phyloP scores from a whole-genome alignment of 2,113 vertebrate genomes.

The Trachemys scripta region DNA sequence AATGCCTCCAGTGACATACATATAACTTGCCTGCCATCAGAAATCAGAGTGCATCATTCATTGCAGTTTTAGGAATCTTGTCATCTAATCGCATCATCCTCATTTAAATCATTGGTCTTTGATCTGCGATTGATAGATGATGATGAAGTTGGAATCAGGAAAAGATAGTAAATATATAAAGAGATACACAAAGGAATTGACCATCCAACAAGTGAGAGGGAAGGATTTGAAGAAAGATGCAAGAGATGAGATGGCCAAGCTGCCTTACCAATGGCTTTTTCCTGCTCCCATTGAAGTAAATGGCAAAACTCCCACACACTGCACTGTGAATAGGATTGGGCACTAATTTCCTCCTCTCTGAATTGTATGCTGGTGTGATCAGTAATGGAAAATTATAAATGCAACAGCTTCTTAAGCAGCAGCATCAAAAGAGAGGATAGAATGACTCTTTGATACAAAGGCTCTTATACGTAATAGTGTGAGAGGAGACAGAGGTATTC shows the following conservation, averaged over 20 bases:
- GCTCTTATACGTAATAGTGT: not conserved
- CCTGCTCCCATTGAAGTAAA: not conserved
- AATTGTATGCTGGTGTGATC: not conserved
- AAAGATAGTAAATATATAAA: not conserved
- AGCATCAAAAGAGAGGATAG: not conserved
- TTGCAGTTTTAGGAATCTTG: not conserved
- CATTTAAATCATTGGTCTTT: not conserved
- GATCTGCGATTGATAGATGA: not conserved
- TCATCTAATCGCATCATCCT: not conserved
- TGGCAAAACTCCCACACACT: not conserved
- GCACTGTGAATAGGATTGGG: not conserved
- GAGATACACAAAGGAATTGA: not conserved
- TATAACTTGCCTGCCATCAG: slow-evolving; percentile 6
- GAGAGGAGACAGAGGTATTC: not conserved
- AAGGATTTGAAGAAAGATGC: not conserved
- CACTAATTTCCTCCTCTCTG: rapidly evolving
- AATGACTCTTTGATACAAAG: not conserved
- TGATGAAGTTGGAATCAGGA: not conserved
- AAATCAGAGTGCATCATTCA: slow-evolving; percentile 37
- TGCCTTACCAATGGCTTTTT: not conserved
- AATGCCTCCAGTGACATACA: slow-evolving; percentile 41
- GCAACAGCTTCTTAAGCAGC: not conserved
- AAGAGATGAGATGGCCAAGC: not conserved
- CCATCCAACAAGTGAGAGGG: not conserved
- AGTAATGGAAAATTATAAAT: not conserved